Evolutionary conservation across 2,888 invertebrate genomes (phyloP).

Genomic region (Ommatoiulus sabulosus): DNA sequence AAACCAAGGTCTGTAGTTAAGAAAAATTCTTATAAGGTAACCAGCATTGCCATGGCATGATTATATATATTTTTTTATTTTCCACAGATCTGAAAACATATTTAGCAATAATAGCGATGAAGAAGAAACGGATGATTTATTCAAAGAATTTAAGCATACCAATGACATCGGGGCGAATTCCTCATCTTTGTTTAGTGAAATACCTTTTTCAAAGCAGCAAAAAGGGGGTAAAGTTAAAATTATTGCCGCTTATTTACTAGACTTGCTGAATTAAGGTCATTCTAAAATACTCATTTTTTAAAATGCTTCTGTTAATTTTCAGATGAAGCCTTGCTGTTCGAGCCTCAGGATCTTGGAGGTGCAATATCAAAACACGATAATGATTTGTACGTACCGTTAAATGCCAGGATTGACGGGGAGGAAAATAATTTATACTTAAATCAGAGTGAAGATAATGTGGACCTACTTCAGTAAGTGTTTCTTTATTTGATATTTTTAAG

Average conservation of each 20-base stretch:
- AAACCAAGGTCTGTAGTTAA: not conserved
- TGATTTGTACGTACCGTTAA: not conserved
- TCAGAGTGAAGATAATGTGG: not conserved
- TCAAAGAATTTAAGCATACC: slow-evolving; percentile 21
- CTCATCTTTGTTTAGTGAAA: slow-evolving; percentile 3
- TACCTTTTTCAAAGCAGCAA: not conserved
- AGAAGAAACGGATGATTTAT: slow-evolving; percentile 47
- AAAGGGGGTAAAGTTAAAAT: not conserved
- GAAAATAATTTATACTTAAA: not conserved
- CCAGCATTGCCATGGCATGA: not conserved
- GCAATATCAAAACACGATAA: not conserved
- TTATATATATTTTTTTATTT: not conserved
- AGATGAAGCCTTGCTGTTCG: slow-evolving; percentile 47
- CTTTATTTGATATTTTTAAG: not conserved
- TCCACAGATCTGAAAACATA: slow-evolving; percentile 8
- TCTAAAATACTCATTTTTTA: not conserved
- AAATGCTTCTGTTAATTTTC: not conserved
- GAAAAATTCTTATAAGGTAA: not conserved
- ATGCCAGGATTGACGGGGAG: not conserved
- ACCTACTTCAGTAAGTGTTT: not conserved
- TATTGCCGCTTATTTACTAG: not conserved
- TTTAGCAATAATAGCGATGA: not conserved
- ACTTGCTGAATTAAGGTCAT: not conserved
- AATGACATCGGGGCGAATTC: not conserved
- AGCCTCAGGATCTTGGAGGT: slow-evolving; percentile 38